phyloP scores from a whole-genome alignment of 2,888 invertebrate genomes.

The Tetrapedia diversipes region DNA sequence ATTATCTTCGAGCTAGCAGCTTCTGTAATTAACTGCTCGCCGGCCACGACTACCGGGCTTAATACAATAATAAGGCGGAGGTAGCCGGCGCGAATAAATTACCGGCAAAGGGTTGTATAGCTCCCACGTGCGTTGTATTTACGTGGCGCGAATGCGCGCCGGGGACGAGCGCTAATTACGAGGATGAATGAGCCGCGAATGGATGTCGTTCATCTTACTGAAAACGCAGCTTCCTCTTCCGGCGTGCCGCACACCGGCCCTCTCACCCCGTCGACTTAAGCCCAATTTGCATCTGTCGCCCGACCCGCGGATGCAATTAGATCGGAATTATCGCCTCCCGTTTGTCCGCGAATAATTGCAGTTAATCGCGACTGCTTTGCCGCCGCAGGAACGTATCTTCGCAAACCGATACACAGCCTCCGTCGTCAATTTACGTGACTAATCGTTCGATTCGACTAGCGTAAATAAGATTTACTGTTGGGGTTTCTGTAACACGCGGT shows the following conservation, averaged over 20 bases:
- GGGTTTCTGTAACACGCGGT: no score
- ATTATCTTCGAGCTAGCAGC: constrained; percentile 32
- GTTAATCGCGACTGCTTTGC: constrained; percentile 53
- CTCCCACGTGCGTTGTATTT: constrained; percentile 75
- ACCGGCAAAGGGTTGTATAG: constrained; percentile 65
- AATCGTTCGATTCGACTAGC: no score
- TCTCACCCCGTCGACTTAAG: constrained; percentile 53
- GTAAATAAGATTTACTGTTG: no score
- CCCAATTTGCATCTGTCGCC: constrained; percentile 66
- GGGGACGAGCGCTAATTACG: constrained; percentile 74
- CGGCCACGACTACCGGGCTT: constrained; percentile 64
- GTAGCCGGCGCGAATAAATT: constrained; percentile 74
- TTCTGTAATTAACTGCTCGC: constrained; percentile 68
- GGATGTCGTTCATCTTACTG: constrained; percentile 72
- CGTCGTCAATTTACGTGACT: no score
- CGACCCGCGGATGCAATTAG: constrained; percentile 57
- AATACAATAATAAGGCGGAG: constrained; percentile 77
- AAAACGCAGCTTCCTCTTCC: constrained; percentile 67
- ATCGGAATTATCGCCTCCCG: constrained; percentile 60
- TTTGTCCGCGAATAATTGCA: constrained; percentile 57
- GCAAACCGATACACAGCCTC: no score
- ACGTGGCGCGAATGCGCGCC: constrained; percentile 68
- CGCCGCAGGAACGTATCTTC: no score
- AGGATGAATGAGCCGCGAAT: constrained; percentile 75
- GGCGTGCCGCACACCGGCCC: constrained; percentile 19